A percentile compares a stretch with the other conserved stretches of the same genome.
phyloP scores from a whole-genome alignment of 2,888 invertebrate species.

The Diarsia dahlii region DNA sequence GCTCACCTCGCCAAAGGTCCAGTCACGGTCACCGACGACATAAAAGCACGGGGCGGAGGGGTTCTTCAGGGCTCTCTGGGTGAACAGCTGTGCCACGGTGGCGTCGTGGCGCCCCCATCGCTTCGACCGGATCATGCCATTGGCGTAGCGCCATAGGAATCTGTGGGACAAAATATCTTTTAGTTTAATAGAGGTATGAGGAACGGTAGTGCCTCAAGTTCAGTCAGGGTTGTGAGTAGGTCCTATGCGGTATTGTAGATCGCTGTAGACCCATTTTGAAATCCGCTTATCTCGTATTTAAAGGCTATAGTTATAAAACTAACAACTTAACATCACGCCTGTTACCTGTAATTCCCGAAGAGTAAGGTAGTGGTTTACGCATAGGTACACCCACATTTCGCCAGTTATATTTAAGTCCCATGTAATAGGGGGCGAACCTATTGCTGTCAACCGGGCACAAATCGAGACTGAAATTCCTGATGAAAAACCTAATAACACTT shows the following conservation, averaged over 20 bases:
- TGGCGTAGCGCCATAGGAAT: conserved; percentile 90
- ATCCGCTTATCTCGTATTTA: no score
- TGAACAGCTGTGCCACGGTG: conserved; percentile 92
- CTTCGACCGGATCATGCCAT: conserved; percentile 88
- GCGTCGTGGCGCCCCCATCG: conserved; percentile 90
- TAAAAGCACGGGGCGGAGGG: conserved; percentile 93
- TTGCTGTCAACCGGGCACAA: no score
- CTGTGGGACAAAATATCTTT: conserved; percentile 81
- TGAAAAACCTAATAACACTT: no score
- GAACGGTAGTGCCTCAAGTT: not conserved
- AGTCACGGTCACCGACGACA: conserved; percentile 92
- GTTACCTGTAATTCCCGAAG: no score
- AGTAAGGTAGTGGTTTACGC: no score
- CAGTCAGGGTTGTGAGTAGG: not conserved
- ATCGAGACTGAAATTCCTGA: no score
- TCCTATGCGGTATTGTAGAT: not conserved
- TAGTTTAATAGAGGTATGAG: no score
- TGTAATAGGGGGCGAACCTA: no score
- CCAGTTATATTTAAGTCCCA: no score
- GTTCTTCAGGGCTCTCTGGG: conserved; percentile 89
- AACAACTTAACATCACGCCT: no score
- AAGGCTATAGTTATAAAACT: no score
- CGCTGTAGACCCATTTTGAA: not conserved
- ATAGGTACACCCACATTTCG: no score
- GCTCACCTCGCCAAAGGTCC: conserved; percentile 92